Conservation (phyloP, 2,113 vertebrate species). For the Alethe diademata region DNA sequence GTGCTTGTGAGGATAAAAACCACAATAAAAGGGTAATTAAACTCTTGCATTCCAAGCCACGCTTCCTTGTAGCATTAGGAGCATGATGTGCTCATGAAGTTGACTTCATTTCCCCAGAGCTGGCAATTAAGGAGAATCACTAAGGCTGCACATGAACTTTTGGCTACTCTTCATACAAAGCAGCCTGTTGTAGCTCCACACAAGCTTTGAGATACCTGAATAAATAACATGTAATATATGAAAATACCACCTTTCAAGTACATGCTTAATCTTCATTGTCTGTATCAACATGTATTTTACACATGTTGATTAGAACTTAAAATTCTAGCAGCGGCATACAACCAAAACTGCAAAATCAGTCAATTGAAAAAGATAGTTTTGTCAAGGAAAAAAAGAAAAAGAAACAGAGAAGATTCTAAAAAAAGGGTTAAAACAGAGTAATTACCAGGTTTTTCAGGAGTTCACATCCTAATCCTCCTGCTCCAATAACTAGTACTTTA, state of each 20-base stretch:
- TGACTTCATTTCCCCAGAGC: neutral
- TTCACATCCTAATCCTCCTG: slow-evolving; percentile 95
- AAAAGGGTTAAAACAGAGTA: slow-evolving; percentile 6
- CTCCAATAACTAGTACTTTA: slow-evolving; percentile 94
- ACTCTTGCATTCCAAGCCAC: neutral
- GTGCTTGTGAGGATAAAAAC: neutral
- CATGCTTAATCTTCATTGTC: neutral
- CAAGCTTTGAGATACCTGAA: neutral
- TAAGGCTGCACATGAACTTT: neutral
- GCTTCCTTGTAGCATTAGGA: neutral
- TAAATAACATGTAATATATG: neutral
- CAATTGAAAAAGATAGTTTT: neutral
- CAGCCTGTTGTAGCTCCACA: neutral
- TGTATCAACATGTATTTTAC: neutral
- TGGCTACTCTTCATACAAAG: neutral
- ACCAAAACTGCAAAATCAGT: neutral
- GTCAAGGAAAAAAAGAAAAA: neutral
- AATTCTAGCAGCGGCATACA: neutral
- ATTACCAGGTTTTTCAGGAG: slow-evolving; percentile 97
- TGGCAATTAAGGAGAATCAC: neutral
- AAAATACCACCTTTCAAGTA: neutral
- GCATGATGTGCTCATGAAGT: neutral
- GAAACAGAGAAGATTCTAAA: neutral
- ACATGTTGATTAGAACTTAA: neutral
- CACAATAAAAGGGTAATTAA: neutral